These are phyloP conservation scores for Drosophila mulleri DNA, from an alignment of 2,888 invertebrate genomes.

Conservation along the genomic window DNA sequence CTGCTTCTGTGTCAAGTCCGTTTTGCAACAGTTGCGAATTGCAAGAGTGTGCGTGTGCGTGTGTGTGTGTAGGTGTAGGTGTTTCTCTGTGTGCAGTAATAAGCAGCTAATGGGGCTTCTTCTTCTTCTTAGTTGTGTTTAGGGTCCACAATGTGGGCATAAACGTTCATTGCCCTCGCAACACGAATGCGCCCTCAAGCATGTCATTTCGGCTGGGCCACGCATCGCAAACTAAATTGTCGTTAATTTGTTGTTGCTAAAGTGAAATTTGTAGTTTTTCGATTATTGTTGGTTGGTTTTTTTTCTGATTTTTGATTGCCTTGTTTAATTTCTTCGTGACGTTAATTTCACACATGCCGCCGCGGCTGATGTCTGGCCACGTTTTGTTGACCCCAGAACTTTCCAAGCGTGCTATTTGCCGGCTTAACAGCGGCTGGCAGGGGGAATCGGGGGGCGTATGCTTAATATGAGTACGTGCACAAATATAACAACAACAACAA, in stretches of 20 bases:
- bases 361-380: slow-evolving; percentile 46
- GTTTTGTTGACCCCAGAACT: slow-evolving; percentile 67
- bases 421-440: not conserved
- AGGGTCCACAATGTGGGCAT: slow-evolving; percentile 18
- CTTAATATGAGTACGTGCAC: slow-evolving; percentile 22
- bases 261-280: slow-evolving; percentile 62
- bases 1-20: slow-evolving; percentile 63
- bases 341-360: slow-evolving; percentile 65
- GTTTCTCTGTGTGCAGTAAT: slow-evolving; percentile 53
- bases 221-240: slow-evolving; percentile 59
- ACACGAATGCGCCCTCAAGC: slow-evolving; percentile 80
- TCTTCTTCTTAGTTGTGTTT: slow-evolving; percentile 70
- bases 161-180: slow-evolving; percentile 65
- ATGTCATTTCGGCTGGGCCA: slow-evolving; percentile 50
- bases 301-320: slow-evolving; percentile 8
- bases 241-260: slow-evolving; percentile 66
- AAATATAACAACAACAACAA: not conserved
- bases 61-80: slow-evolving; percentile 8
- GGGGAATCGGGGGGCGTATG: not conserved
- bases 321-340: slow-evolving; percentile 52
- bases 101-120: slow-evolving; percentile 75
- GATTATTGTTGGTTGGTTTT: slow-evolving; percentile 21
- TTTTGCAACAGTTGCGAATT: slow-evolving; percentile 55
- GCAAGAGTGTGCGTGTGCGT: slow-evolving; percentile 7
- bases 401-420: slow-evolving; percentile 62